Conservation (phyloP, 2,797 vertebrate genomes). For the Triplophysa bombifrons region DNA sequence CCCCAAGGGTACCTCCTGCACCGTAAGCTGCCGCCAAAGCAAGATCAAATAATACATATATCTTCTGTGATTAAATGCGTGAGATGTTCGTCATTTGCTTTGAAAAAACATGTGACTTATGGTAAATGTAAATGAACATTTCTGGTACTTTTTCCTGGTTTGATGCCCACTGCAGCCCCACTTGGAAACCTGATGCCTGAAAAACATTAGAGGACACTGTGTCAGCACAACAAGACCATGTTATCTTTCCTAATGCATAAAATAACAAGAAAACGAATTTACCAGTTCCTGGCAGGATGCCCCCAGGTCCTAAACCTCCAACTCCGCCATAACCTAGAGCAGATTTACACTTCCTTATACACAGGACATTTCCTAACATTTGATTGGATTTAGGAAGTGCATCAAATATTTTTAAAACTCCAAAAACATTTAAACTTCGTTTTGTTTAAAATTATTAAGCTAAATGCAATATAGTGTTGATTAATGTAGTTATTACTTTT, state of each 20-base stretch:
- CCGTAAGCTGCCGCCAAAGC: constrained; percentile 64
- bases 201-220: not conserved
- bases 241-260: not conserved
- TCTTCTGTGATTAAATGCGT: not conserved
- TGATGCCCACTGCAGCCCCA: constrained; percentile 70
- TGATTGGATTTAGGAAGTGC: not conserved
- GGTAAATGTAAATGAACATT: not conserved
- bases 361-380: not conserved
- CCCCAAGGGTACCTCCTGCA: constrained; percentile 54
- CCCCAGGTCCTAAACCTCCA: constrained; percentile 55
- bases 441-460: not conserved
- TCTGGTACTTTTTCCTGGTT: constrained; percentile 72
- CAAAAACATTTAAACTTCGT: not conserved
- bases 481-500: constrained; percentile 41
- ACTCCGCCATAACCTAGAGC: constrained; percentile 70
- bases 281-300: constrained; percentile 73
- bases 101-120: not conserved
- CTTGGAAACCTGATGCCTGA: constrained; percentile 71
- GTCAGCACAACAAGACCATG: not conserved
- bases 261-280: constrained; percentile 18
- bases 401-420: not conserved
- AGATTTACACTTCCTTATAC: constrained; percentile 14
- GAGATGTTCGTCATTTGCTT: not conserved
- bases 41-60: not conserved
- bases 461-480: not conserved